Evolutionary conservation across 2,888 invertebrate species (phyloP), one percentile per base, ranked within the genome.

Genomic region (Geotrupes spiniger): DNA sequence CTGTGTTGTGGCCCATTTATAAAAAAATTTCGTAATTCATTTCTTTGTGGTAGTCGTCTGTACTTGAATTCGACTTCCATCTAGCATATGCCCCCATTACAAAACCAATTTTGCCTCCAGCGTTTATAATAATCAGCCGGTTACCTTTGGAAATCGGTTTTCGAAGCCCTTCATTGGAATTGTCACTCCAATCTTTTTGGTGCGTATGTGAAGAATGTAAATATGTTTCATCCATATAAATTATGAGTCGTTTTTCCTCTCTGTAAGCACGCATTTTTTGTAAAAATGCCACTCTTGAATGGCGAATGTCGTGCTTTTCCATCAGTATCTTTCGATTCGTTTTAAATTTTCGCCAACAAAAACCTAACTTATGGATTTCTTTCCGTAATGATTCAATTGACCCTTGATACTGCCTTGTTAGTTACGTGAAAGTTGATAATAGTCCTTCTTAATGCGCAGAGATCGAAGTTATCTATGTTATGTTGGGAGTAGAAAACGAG

Each of bases 1-100:
- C 43, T 62, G 51, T 6, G 46, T 55, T n/a, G 44, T 38, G 1
- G 64, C 31, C 62, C 62, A 63, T 49, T 57, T 59, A 36, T 54
- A 53, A 33, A n/a, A 59, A 66, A 49, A 60, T 61, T 9, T 56
- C 51, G 27, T 16, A 52, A 51, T 63, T 65, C 59, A 63, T 64
- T 38, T 62, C 54, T 10, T 59, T 58, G 36, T 63, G 61, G 16
- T 61, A 61, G 40, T 64, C 63, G 2, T 61, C 59, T 4, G 51
- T 39, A 51, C 58, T 61, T 0, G 26, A 21, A 6, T 16, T n/a
- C 10, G 39, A 40, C 16, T 17, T 26, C 17, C 15, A 44, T 14
- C 28, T 21, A n/a, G 27, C 6, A 36, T 43, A 33, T 8, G 36
- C 12, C n/a, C 36, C 36, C 26, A 40, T 42, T 8, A 46, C 31